Evolutionary conservation across 1,140 invertebrate genomes (phyloP), one percentile per base, ranked within the genome.

Genomic region (Brachionus sp.): DNA sequence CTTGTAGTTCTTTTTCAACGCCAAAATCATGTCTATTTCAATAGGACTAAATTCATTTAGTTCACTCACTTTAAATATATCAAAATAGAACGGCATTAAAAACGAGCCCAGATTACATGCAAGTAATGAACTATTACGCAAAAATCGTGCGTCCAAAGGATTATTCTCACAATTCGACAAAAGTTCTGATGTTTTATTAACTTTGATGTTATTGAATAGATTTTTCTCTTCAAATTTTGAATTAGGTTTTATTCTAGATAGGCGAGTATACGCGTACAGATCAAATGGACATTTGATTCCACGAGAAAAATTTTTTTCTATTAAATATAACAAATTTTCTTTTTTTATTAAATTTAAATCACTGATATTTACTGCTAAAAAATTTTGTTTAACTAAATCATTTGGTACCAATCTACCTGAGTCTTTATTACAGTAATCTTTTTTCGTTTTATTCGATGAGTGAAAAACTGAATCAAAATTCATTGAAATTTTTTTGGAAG

Each of bases 61-160:
- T 29, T 80, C 77, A 16, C 33, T 42, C 9, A 57, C 16, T 53
- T 50, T 80, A 62, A 80, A 66, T 39, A 80, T 80, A 35, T 80
- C 77, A 42, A 80, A 80, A 39, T 62, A 80, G 25, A 62, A 66
- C 10, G 77, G 77, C 50, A 66, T 80, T 62, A 80, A 37, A 29
- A 80, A 80, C 10, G 29, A 9, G 13, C 77, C 39, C 3, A 62
- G 50, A 80, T 5, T 25, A 66, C 19, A 42, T 13, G 77, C 25
- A 5, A 80, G 23, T 29, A 80, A 19, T 12, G 16, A 19, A 62
- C 39, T 62, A 3, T 66, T 42, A 35, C 25, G 6, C 12, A 80
- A 42, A 57, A 62, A 62, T 44, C 25, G 19, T 12, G 12, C n/a
- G 57, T 80, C 33, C 50, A 80, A 25, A 6, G 62, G 77, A 80